Conservation (phyloP, 1,140 invertebrate species). For the Aphelenchoides avenae region DNA sequence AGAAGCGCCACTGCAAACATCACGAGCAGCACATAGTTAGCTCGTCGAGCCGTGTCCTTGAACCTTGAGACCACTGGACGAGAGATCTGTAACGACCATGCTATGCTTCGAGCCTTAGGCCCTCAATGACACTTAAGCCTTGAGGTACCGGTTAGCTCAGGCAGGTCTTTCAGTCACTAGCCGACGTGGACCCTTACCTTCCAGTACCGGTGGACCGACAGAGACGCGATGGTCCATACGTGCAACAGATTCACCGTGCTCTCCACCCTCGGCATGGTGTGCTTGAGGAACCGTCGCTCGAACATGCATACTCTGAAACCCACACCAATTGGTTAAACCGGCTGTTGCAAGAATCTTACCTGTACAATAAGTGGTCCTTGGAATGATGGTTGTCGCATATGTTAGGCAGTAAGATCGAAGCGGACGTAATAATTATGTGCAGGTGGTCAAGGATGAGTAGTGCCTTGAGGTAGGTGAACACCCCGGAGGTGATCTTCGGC, state of each 20-base stretch:
- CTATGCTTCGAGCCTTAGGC: no score
- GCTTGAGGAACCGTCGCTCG: conserved; percentile 53
- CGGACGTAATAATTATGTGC: conserved; percentile 48
- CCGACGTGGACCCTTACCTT: conserved; percentile 36
- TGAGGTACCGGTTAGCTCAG: no score
- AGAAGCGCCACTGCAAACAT: conserved; percentile 45
- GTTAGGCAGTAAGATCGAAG: conserved; percentile 48
- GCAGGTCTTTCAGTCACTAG: conserved; percentile 12
- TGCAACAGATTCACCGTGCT: conserved; percentile 51
- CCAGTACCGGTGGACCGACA: conserved; percentile 58
- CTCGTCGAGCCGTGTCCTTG: conserved; percentile 50
- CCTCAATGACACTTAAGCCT: no score
- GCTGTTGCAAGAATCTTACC: conserved; percentile 16
- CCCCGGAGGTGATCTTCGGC: conserved; percentile 58
- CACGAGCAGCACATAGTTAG: conserved; percentile 40
- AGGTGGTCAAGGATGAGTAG: conserved; percentile 53
- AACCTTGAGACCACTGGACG: conserved; percentile 55
- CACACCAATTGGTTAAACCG: conserved; percentile 10
- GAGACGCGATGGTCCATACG: conserved; percentile 57
- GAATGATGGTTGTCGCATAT: conserved; percentile 56
- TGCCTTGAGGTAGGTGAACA: conserved; percentile 58
- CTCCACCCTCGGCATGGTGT: conserved; percentile 50
- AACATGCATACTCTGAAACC: conserved; percentile 51
- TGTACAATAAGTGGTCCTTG: conserved; percentile 50
- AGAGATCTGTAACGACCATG: conserved; percentile 55